Conservation (phyloP, 2,113 vertebrate genomes). For the Rhea americana region DNA sequence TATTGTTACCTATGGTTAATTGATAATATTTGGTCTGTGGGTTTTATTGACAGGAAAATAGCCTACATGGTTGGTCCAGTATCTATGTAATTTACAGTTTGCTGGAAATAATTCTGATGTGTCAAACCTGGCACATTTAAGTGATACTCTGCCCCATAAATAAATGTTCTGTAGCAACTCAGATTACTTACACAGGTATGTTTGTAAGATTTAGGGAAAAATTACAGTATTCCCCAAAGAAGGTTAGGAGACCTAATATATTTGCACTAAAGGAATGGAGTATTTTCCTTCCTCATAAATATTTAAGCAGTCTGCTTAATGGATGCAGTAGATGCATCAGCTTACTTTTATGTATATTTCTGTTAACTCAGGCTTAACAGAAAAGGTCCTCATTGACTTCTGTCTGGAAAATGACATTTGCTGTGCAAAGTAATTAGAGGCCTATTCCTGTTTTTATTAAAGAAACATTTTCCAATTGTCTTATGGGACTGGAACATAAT, state of each 20-base stretch:
- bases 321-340: neutral
- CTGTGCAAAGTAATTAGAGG: neutral
- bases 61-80: neutral
- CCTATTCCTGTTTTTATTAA: neutral
- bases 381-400: neutral
- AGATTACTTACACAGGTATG: neutral
- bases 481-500: neutral
- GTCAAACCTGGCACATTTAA: neutral
- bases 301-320: conserved; percentile 12
- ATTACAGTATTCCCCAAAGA: neutral
- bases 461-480: neutral
- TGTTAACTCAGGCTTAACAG: neutral
- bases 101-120: neutral
- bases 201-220: neutral
- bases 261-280: neutral
- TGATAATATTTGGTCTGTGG: neutral
- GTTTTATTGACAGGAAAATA: neutral
- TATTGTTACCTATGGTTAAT: neutral
- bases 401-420: neutral
- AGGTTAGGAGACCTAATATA: neutral
- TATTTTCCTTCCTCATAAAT: conserved; percentile 24
- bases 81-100: neutral
- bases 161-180: neutral
- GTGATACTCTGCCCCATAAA: neutral
- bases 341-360: neutral